Base-by-base conservation (phyloP, 2,888 invertebrate genomes). In the Agrochola lota region DNA sequence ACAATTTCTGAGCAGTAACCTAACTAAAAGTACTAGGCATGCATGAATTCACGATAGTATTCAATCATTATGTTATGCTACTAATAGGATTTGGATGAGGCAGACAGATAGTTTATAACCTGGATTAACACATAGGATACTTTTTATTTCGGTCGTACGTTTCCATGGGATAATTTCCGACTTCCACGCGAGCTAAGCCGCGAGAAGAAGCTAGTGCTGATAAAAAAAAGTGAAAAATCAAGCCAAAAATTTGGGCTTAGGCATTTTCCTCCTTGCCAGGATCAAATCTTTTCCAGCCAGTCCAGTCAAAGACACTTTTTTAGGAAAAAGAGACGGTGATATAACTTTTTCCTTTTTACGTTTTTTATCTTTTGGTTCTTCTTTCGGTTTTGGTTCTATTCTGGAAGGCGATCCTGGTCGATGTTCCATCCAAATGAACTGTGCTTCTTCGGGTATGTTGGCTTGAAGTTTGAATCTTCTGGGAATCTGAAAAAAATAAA, bases 391-490 rank as follows among this genome's bases (percentile, higher is more conserved):
- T 6, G 74, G 46, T 30, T 83, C 70, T 20, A 52, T 60, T 12
- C 71, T 55, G 0, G 43, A 63, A 0, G 87, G 82, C 1, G 87
- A 82, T 0, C 80, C 72, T 78, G 74, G 49, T 66, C 73, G 2
- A 23, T 87, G 90, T 67, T 94, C 93, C 90, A 94, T 91, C 96
- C 96, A 96, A 4, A 96, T 95, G 9, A 85, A 74, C 72, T 96
- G 95, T 0, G 85, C 57, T 0, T 89, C 85, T 0, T 91, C 91
- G 0, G 92, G 84, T 52, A 95, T 91, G 0, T 84, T 85, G 0
- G 69, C 40, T 76, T 90, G 88, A 0, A 96, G 9, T 1, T 88
- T 89, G 84, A 95, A 96, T 80, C 90, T 94, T 43, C 96, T 89
- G 0, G 92, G 91, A 0, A 83, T 84, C 96, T 96, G 82, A 8